These are phyloP conservation scores for Fissipunctia ypsillon DNA, from an alignment of 2,888 invertebrate genomes.

Conservation along the genomic window DNA sequence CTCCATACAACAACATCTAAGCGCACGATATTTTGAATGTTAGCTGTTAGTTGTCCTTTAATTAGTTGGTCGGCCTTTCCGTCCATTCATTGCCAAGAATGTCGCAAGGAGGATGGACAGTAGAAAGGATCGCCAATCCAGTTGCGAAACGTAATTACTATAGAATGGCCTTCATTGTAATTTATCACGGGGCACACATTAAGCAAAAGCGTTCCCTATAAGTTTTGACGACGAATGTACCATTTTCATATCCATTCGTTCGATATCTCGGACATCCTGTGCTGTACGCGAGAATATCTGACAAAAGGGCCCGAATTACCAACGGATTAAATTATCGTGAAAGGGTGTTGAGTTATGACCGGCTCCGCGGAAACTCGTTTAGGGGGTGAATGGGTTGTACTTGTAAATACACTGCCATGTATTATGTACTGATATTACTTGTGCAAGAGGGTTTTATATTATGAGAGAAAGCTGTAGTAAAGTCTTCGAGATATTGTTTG, in stretches of 20 bases:
- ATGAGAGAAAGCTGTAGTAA: conserved; percentile 28
- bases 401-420: conserved; percentile 62
- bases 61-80: not conserved
- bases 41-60: not conserved
- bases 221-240: not conserved
- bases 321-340: conserved; percentile 79
- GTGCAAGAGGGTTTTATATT: conserved; percentile 37
- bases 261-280: conserved; percentile 48
- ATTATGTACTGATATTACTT: conserved; percentile 59
- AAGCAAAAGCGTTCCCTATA: not conserved
- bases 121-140: not conserved
- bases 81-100: not conserved
- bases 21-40: too few species aligned
- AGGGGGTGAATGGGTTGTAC: conserved; percentile 63
- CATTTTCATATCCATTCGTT: conserved; percentile 37
- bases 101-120: not conserved
- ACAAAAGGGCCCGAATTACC: conserved; percentile 80
- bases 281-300: conserved; percentile 68
- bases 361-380: conserved; percentile 71
- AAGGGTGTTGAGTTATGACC: conserved; percentile 79
- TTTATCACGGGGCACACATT: not conserved
- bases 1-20: not conserved
- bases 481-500: conserved; percentile 18
- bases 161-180: not conserved
- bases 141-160: not conserved